phyloP scores from a whole-genome alignment of 2,797 vertebrate genomes.

The Tiaroga cobitis region DNA sequence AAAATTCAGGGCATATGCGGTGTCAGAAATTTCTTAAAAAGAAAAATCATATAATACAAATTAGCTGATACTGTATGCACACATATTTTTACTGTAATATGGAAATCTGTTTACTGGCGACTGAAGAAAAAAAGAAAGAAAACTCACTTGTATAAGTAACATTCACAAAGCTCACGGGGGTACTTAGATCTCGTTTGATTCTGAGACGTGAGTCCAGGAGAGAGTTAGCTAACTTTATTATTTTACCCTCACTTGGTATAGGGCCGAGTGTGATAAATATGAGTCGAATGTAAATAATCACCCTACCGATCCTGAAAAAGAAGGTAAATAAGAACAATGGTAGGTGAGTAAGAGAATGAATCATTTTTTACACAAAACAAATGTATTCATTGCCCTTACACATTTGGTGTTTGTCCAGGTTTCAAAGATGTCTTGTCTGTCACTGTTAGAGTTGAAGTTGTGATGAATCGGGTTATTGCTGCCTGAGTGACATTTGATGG shows the following conservation, averaged over 20 bases:
- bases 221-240: not conserved
- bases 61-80: not conserved
- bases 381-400: not conserved
- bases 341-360: not conserved
- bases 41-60: not conserved
- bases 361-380: not conserved
- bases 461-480: not conserved
- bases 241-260: not conserved
- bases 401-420: not conserved
- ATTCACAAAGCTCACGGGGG: not conserved
- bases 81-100: not conserved
- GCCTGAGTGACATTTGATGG: not conserved
- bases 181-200: not conserved
- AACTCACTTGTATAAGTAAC: slow-evolving; percentile 7
- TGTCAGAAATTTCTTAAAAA: slow-evolving; percentile 34
- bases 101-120: not conserved
- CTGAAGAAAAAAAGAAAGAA: not conserved
- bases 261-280: slow-evolving; percentile 10
- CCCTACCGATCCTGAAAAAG: slow-evolving; percentile 23
- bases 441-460: not conserved
- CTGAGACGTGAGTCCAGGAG: not conserved
- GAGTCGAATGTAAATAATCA: slow-evolving; percentile 34
- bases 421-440: not conserved
- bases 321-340: not conserved
- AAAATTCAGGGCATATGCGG: slow-evolving; percentile 46